Evolutionary conservation across 2,797 vertebrate species (phyloP).

Genomic region (Lemur catta): DNA sequence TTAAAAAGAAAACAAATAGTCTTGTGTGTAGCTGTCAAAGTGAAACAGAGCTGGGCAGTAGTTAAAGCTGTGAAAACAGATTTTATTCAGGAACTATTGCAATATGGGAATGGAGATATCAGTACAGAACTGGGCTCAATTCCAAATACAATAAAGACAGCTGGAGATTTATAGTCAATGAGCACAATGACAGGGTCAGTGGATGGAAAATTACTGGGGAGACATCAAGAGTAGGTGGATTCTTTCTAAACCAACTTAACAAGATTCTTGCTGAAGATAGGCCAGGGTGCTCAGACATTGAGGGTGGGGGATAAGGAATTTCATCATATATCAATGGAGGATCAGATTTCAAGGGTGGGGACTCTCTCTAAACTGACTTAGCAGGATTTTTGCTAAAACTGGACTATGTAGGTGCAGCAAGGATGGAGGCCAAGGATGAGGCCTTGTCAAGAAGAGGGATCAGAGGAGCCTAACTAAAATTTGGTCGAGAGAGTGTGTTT

Average conservation of each 20-base stretch:
- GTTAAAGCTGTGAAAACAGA: background rate
- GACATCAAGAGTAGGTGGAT: background rate
- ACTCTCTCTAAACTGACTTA: background rate
- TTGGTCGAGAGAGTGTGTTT: background rate
- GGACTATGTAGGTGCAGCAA: background rate
- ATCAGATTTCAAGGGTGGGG: background rate
- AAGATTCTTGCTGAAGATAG: background rate
- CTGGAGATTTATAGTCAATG: background rate
- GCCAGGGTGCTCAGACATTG: background rate
- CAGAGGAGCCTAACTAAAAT: background rate
- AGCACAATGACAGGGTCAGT: background rate
- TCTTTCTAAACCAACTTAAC: background rate
- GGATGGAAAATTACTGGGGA: background rate
- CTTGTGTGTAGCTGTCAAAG: background rate
- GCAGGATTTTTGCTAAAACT: background rate
- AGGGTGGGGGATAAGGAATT: background rate
- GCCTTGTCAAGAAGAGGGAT: background rate
- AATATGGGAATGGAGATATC: background rate
- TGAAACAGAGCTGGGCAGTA: background rate
- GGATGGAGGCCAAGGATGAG: background rate
- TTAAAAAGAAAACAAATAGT: background rate
- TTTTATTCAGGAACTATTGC: conserved; percentile 5
- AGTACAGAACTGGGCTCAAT: background rate
- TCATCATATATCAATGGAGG: background rate
- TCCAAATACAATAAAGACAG: background rate